Conservation (phyloP, 2,888 invertebrate species). For the Drosophila tripunctata region DNA sequence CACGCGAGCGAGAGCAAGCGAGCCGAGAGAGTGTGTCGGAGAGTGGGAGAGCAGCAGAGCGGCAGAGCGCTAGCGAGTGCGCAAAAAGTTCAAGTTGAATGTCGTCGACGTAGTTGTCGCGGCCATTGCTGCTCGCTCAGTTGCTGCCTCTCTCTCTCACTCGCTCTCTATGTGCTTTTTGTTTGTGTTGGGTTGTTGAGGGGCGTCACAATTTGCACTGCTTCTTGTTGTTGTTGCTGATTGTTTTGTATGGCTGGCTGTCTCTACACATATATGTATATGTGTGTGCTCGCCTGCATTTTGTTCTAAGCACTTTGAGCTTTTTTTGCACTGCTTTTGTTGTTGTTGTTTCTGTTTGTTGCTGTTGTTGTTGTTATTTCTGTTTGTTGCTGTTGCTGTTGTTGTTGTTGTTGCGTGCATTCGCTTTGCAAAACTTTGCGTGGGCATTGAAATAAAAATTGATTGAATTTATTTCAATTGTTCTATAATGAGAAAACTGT, state of each 20-base stretch:
- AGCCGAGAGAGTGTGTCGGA: conserved; percentile 24
- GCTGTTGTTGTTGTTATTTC: background rate
- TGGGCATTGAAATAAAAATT: conserved; percentile 31
- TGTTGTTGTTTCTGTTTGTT: background rate
- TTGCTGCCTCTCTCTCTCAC: conserved; percentile 15
- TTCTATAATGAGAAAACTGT: conserved; percentile 30
- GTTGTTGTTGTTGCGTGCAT: conserved; percentile 39
- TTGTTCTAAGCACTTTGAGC: conserved; percentile 56
- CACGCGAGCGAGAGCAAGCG: conserved; percentile 25
- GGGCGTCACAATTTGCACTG: conserved; percentile 65
- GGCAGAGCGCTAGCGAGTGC: conserved; percentile 39
- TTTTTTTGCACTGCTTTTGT: conserved; percentile 31
- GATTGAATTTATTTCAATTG: conserved; percentile 47
- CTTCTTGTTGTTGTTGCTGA: conserved; percentile 36
- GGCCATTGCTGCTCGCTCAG: conserved; percentile 40
- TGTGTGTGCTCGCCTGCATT: conserved; percentile 37
- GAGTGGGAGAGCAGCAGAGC: conserved; percentile 13
- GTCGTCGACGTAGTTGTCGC: conserved; percentile 57
- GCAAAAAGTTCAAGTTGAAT: conserved; percentile 82
- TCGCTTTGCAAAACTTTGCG: conserved; percentile 39
- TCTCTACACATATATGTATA: conserved; percentile 15
- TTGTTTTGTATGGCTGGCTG: conserved; percentile 22
- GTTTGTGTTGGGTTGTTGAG: conserved; percentile 34
- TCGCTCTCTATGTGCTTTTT: conserved; percentile 7
- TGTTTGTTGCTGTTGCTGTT: conserved; percentile 6